Percentiles rank a stretch among this genome's conserved stretches.
Evolutionary conservation across 92 coral and sea anemone species (phyloP).

Genomic region (Palythoa grandiflora): DNA sequence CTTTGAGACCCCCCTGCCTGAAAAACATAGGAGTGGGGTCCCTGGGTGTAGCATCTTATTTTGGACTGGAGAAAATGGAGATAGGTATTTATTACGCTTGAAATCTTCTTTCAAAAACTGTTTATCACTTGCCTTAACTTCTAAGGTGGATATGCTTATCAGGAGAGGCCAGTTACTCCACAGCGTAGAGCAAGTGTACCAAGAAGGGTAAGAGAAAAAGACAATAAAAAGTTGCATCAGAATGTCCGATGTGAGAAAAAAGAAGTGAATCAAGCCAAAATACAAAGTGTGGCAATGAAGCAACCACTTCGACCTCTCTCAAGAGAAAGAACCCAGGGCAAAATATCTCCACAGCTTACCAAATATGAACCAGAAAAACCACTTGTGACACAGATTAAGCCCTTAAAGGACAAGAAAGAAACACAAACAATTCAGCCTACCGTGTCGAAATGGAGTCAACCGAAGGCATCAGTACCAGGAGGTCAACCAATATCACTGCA

Average conservation of each 20-base stretch:
- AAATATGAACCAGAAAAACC: background rate
- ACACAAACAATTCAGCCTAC: background rate
- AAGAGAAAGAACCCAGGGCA: background rate
- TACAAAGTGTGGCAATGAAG: background rate
- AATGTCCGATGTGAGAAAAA: background rate
- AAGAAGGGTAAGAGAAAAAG: constrained; percentile 29
- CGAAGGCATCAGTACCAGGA: constrained; percentile 65
- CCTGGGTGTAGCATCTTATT: no score
- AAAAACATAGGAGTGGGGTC: no score
- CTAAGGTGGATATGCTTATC: constrained; percentile 12
- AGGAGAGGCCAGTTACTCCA: background rate
- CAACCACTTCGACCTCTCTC: constrained; percentile 31
- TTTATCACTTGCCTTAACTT: background rate
- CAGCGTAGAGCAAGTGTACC: constrained; percentile 6
- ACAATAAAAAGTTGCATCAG: background rate
- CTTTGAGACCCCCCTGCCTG: no score
- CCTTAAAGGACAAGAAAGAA: background rate
- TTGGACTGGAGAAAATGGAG: no score
- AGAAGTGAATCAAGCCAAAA: background rate
- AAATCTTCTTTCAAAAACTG: background rate
- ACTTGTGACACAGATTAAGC: background rate
- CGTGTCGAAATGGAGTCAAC: background rate
- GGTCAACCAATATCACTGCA: constrained; percentile 78
- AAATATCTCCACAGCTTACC: background rate
- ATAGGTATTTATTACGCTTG: background rate